phyloP scores from a whole-genome alignment of 2,797 vertebrate species.

The Masticophis lateralis region DNA sequence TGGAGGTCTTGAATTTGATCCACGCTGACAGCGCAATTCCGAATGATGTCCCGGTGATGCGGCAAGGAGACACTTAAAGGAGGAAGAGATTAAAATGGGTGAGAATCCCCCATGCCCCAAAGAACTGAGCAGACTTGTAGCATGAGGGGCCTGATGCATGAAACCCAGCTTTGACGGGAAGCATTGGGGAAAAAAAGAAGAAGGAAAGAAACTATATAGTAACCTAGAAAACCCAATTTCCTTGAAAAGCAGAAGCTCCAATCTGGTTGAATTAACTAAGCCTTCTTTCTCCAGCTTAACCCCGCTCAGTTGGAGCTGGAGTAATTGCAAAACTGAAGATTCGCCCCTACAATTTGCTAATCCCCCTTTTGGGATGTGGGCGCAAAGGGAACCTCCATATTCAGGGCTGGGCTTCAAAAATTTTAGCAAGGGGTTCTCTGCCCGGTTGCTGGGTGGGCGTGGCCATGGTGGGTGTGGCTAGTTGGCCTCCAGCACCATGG shows the following conservation, averaged over 20 bases:
- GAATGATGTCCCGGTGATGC: constrained; percentile 90
- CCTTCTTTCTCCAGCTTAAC: background rate
- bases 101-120: background rate
- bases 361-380: background rate
- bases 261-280: background rate
- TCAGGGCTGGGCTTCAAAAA: too few relatives aligned
- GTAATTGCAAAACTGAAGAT: background rate
- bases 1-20: constrained; percentile 97
- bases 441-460: too few relatives aligned
- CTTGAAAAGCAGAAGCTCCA: background rate
- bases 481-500: too few relatives aligned
- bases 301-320: background rate
- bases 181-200: background rate
- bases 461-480: too few relatives aligned
- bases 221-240: background rate
- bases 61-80: constrained; percentile 85
- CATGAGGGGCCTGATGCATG: background rate
- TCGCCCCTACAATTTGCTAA: background rate
- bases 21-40: constrained; percentile 95
- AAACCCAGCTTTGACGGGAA: background rate
- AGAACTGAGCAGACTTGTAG: background rate
- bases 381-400: too few relatives aligned
- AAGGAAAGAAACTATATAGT: too few relatives aligned
- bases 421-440: too few relatives aligned
- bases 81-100: constrained; percentile 13